phyloP scores from a whole-genome alignment of 2,888 invertebrate species.

The Sarcophaga caerulescens region DNA sequence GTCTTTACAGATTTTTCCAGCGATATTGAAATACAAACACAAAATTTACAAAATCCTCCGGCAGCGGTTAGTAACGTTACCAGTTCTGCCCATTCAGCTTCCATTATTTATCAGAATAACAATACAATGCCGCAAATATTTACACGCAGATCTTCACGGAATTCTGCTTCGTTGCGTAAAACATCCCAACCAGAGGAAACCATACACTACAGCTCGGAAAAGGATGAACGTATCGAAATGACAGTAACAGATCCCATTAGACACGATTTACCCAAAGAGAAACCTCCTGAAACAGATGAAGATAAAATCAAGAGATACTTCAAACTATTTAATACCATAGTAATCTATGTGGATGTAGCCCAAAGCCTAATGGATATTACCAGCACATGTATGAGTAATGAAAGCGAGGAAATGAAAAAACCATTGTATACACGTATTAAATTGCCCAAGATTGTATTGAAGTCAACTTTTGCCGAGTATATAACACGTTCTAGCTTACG shows the following conservation, averaged over 20 bases:
- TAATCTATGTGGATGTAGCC: slow-evolving; percentile 73
- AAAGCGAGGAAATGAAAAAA: slow-evolving; percentile 46
- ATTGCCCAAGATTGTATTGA: slow-evolving; percentile 73
- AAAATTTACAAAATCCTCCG: slow-evolving; percentile 51
- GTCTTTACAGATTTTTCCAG: slow-evolving; percentile 47
- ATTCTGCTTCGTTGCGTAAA: slow-evolving; percentile 73
- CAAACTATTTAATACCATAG: slow-evolving; percentile 54
- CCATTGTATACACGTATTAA: slow-evolving; percentile 70
- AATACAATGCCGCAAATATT: slow-evolving; percentile 61
- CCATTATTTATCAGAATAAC: slow-evolving; percentile 44
- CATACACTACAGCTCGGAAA: slow-evolving; percentile 80
- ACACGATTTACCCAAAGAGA: slow-evolving; percentile 42
- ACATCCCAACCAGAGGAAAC: slow-evolving; percentile 79
- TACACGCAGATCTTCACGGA: slow-evolving; percentile 73
- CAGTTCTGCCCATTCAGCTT: slow-evolving; percentile 44
- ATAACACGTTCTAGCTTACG: slow-evolving; percentile 75
- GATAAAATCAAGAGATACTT: slow-evolving; percentile 63
- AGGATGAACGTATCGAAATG: slow-evolving; percentile 75
- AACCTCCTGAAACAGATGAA: slow-evolving; percentile 39
- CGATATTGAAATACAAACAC: slow-evolving; percentile 63
- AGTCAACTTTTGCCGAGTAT: slow-evolving; percentile 73
- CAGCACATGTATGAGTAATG: slow-evolving; percentile 67
- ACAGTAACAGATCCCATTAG: slow-evolving; percentile 54
- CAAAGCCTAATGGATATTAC: slow-evolving; percentile 71
- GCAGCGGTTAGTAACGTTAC: slow-evolving; percentile 30